Evolutionary conservation across 2,797 vertebrate genomes (phyloP).

Genomic region (Phalloptychus januarius): DNA sequence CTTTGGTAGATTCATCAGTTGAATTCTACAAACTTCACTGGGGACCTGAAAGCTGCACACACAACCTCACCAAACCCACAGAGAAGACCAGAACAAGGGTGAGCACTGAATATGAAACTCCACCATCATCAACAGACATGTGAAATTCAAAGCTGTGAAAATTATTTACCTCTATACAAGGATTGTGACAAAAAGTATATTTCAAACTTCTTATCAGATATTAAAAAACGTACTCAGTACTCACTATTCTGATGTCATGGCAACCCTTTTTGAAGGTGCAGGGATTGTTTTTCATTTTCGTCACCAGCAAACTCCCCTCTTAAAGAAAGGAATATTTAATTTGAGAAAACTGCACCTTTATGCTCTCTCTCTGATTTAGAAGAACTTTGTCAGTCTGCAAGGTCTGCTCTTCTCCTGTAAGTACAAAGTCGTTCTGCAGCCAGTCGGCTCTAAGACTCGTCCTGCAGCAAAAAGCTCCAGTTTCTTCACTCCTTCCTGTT

Average conservation of each 20-base stretch:
- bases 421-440: slow-evolving; percentile 89
- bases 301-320: too few relatives aligned
- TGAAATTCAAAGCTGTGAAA: not conserved
- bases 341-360: not conserved
- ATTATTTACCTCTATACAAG: too few relatives aligned
- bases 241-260: not conserved
- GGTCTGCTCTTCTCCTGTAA: slow-evolving; percentile 90
- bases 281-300: too few relatives aligned
- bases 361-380: slow-evolving; percentile 69
- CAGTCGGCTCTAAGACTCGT: slow-evolving; percentile 74
- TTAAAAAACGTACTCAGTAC: too few relatives aligned
- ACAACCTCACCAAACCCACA: slow-evolving; percentile 80
- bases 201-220: too few relatives aligned
- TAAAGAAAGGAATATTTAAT: not conserved
- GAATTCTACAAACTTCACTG: slow-evolving; percentile 87
- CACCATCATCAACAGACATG: not conserved
- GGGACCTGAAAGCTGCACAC: slow-evolving; percentile 84
- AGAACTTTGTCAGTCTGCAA: slow-evolving; percentile 86
- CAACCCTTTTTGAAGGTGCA: too few relatives aligned
- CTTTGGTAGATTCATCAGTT: slow-evolving; percentile 73
- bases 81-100: slow-evolving; percentile 85
- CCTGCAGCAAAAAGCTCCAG: slow-evolving; percentile 79
- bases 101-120: slow-evolving; percentile 21
- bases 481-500: slow-evolving; percentile 89
- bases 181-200: too few relatives aligned